Conservation (phyloP, 2,113 vertebrate species). For the Parotia lawesii region DNA sequence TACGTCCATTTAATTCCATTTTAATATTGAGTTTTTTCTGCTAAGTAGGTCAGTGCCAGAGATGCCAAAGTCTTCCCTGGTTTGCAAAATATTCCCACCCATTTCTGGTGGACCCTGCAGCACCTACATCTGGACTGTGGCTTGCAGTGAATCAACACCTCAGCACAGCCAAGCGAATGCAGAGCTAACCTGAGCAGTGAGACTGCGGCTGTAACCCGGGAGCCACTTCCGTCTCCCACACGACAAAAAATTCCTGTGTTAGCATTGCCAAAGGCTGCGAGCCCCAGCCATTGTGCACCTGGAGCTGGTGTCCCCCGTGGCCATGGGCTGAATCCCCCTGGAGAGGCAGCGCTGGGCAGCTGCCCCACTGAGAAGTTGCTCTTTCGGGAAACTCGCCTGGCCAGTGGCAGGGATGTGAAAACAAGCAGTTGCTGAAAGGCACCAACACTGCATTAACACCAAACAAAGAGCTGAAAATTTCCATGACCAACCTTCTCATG, state of each 20-base stretch:
- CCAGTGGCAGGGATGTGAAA: neutral
- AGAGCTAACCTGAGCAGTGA: neutral
- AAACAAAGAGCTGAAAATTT: neutral
- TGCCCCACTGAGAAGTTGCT: neutral
- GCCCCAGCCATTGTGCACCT: neutral
- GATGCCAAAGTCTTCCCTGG: neutral
- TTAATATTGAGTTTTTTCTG: neutral
- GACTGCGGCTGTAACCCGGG: neutral
- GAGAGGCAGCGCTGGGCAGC: fast-evolving
- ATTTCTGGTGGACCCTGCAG: neutral
- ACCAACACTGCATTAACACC: neutral
- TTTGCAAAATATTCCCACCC: neutral
- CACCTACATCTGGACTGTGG: neutral
- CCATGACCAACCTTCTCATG: conserved; percentile 33
- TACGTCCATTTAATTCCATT: neutral
- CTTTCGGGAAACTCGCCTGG: neutral
- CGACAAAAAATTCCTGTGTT: neutral
- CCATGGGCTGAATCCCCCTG: neutral
- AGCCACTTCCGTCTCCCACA: fast-evolving
- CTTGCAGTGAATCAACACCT: neutral
- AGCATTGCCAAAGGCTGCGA: neutral
- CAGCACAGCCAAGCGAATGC: neutral
- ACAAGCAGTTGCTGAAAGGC: neutral
- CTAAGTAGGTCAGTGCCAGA: neutral
- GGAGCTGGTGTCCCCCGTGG: neutral